Evolutionary conservation across 2,888 invertebrate species (phyloP).

Genomic region (Caenorhabditis doughertyi): DNA sequence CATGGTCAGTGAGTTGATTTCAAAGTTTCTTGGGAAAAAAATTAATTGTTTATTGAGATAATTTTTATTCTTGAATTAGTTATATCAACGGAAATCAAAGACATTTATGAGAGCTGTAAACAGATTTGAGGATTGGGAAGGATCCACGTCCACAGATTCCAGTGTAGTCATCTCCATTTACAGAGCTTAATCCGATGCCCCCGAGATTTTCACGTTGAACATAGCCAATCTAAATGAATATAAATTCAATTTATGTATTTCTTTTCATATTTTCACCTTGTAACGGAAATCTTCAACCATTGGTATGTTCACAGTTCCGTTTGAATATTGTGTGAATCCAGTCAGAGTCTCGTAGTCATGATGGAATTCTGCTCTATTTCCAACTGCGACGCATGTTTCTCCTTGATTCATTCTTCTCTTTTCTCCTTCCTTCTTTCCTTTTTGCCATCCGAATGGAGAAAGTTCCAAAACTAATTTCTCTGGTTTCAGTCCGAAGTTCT

Average conservation of each 20-base stretch:
- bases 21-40: not conserved
- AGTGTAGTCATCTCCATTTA: slow-evolving; percentile 61
- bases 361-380: slow-evolving; percentile 39
- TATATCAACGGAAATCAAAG: not conserved
- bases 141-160: slow-evolving; percentile 65
- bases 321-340: not conserved
- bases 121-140: slow-evolving; percentile 63
- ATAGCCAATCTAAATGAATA: slow-evolving; percentile 54
- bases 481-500: slow-evolving; percentile 38
- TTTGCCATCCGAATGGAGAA: slow-evolving; percentile 46
- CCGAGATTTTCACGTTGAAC: slow-evolving; percentile 51
- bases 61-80: no score
- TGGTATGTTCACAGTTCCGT: slow-evolving; percentile 32
- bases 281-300: slow-evolving; percentile 44
- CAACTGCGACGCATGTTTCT: slow-evolving; percentile 31
- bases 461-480: slow-evolving; percentile 60
- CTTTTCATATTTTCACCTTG: slow-evolving; percentile 7
- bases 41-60: not conserved
- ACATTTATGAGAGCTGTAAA: slow-evolving; percentile 36
- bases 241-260: not conserved
- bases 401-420: slow-evolving; percentile 31
- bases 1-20: no score
- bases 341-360: slow-evolving; percentile 29
- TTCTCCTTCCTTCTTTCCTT: slow-evolving; percentile 4
- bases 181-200: slow-evolving; percentile 43